These are phyloP conservation scores for Eustalomyia histrio DNA, from an alignment of 2,888 invertebrate genomes.

Conservation along the genomic window DNA sequence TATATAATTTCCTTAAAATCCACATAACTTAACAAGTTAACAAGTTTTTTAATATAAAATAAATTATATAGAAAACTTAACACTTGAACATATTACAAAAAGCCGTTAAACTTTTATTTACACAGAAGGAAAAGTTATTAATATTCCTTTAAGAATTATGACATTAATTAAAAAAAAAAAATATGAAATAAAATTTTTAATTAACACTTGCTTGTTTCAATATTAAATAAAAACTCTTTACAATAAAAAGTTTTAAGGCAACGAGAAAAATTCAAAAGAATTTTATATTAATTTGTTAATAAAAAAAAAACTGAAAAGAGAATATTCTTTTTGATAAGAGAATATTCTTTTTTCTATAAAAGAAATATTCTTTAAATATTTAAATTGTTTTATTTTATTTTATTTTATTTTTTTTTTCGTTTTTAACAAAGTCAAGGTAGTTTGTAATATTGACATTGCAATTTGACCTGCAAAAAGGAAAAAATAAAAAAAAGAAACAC, in stretches of 20 bases:
- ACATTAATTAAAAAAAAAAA: too few species aligned
- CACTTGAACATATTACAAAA: too few species aligned
- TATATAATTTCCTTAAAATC: too few species aligned
- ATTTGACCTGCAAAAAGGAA: conserved; percentile 51
- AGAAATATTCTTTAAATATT: neutral
- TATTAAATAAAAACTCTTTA: neutral
- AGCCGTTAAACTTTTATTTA: too few species aligned
- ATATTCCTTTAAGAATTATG: too few species aligned
- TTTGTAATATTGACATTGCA: conserved; percentile 59
- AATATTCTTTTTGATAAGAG: neutral
- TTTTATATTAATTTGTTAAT: neutral
- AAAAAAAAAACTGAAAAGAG: neutral
- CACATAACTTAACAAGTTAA: too few species aligned
- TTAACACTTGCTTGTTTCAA: neutral
- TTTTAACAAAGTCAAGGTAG: conserved; percentile 56
- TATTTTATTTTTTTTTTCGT: too few species aligned
- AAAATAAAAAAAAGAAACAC: neutral
- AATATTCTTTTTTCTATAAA: neutral
- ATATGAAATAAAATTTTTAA: neutral
- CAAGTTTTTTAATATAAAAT: too few species aligned
- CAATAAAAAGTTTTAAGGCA: neutral
- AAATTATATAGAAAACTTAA: too few species aligned
- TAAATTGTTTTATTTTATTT: neutral
- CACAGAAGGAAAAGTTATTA: too few species aligned
- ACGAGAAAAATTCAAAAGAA: neutral